Conservation (phyloP, 2,113 vertebrate genomes). For the Gobio gobio region DNA sequence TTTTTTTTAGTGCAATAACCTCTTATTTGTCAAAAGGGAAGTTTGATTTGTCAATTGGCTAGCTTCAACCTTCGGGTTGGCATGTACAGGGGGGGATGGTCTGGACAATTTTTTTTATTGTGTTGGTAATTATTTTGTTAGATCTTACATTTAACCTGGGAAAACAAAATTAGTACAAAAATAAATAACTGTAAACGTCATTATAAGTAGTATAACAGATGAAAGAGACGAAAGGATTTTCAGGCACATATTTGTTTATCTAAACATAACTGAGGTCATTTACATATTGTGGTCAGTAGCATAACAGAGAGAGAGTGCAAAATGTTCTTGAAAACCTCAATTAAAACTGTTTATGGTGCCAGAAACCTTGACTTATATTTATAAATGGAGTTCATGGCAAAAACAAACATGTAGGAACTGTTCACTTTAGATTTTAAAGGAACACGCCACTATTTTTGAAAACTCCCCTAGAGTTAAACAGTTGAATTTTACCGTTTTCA, state of each 20-base stretch:
- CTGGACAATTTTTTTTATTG: not conserved
- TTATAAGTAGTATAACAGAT: too few relatives aligned
- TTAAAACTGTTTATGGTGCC: not conserved
- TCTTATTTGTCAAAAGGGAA: too few relatives aligned
- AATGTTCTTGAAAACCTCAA: not conserved
- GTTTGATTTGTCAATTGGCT: too few relatives aligned
- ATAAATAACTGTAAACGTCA: not conserved
- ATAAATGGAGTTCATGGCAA: not conserved
- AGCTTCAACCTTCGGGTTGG: not conserved
- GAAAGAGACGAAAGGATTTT: too few relatives aligned
- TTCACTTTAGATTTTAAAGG: not conserved
- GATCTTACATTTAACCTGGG: not conserved
- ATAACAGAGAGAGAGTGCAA: not conserved
- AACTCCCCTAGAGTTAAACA: too few relatives aligned
- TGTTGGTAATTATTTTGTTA: not conserved
- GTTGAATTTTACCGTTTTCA: too few relatives aligned
- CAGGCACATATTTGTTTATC: too few relatives aligned
- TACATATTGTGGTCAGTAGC: not conserved
- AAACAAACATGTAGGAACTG: not conserved
- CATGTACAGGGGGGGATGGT: not conserved
- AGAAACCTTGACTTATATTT: not conserved
- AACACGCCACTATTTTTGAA: too few relatives aligned
- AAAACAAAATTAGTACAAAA: not conserved
- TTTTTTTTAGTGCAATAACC: too few relatives aligned
- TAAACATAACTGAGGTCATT: not conserved